Conservation (phyloP, 2,113 vertebrate genomes). For the Takifugu flavidus region DNA sequence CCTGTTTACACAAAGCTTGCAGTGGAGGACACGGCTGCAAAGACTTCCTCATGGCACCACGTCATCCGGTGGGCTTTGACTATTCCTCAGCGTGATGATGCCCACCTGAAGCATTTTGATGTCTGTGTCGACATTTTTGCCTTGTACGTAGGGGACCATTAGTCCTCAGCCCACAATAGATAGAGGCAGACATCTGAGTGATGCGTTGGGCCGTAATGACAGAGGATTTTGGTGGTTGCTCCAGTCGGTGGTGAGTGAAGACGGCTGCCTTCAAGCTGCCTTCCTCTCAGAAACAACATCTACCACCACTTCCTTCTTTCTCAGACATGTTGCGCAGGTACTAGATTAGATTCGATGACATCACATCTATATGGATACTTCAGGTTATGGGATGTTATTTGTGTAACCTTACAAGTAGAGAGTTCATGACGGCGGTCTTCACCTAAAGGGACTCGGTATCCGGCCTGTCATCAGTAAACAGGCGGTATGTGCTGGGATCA, state of each 20-base stretch:
- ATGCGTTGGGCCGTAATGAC: constrained; percentile 38
- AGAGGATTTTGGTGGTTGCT: constrained; percentile 18
- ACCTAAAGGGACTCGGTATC: constrained; percentile 31
- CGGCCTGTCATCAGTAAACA: constrained; percentile 51
- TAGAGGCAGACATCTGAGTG: constrained; percentile 12
- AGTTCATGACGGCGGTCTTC: neutral
- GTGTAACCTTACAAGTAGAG: neutral
- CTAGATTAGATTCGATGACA: too few species aligned
- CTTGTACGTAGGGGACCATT: constrained; percentile 46
- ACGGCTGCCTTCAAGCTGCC: neutral
- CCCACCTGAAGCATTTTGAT: constrained; percentile 35
- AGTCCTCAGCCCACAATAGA: constrained; percentile 27
- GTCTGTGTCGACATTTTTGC: constrained; percentile 38
- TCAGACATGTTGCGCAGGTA: neutral
- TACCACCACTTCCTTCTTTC: neutral
- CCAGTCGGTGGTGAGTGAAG: constrained; percentile 13
- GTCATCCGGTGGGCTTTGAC: constrained; percentile 12
- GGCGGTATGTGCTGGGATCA: constrained; percentile 50
- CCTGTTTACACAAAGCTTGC: constrained; percentile 22
- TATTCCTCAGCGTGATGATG: constrained; percentile 40
- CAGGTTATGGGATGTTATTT: neutral
- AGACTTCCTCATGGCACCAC: neutral
- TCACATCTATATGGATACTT: constrained; percentile 7
- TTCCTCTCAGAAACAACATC: constrained; percentile 8
- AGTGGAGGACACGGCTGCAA: constrained; percentile 9